A percentile compares a stretch with the other conserved stretches of the same genome.
Conservation (phyloP, 2,888 invertebrate genomes). For the Cephus pygmeus region DNA sequence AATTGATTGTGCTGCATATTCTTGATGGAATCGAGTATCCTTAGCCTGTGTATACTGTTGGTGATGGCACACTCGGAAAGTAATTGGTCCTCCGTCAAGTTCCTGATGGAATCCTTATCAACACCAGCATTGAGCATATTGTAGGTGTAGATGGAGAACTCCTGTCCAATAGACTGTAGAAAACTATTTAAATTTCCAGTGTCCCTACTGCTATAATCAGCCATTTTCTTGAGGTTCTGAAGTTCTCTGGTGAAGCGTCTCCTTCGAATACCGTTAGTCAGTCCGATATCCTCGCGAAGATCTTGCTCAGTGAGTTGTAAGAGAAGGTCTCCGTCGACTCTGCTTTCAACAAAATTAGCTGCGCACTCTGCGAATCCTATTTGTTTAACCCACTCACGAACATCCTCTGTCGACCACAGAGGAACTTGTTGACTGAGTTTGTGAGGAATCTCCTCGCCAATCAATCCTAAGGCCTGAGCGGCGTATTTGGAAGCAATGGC, state of each 20-base stretch:
- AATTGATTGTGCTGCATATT: conserved; percentile 61
- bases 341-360: conserved; percentile 85
- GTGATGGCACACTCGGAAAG: conserved; percentile 89
- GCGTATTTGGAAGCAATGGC: conserved; percentile 98
- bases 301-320: conserved; percentile 93
- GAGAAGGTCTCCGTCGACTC: conserved; percentile 96
- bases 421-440: conserved; percentile 98
- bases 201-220: conserved; percentile 95
- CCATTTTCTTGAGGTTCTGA: conserved; percentile 92
- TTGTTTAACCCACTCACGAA: conserved; percentile 98
- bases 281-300: conserved; percentile 90
- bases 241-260: conserved; percentile 94
- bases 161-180: conserved; percentile 84
- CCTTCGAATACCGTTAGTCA: conserved; percentile 92
- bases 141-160: conserved; percentile 96
- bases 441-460: conserved; percentile 97
- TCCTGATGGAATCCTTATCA: conserved; percentile 87
- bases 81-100: conserved; percentile 91
- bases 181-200: conserved; percentile 90
- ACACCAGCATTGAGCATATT: conserved; percentile 96
- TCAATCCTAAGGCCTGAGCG: conserved; percentile 88
- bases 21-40: conserved; percentile 90
- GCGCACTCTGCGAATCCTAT: conserved; percentile 92
- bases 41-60: conserved; percentile 93
- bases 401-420: conserved; percentile 96